A percentile compares a stretch with the other conserved stretches of the same genome.
These are phyloP conservation scores for Prunella fulvescens DNA, from an alignment of 2,113 vertebrate genomes.

Conservation along the genomic window DNA sequence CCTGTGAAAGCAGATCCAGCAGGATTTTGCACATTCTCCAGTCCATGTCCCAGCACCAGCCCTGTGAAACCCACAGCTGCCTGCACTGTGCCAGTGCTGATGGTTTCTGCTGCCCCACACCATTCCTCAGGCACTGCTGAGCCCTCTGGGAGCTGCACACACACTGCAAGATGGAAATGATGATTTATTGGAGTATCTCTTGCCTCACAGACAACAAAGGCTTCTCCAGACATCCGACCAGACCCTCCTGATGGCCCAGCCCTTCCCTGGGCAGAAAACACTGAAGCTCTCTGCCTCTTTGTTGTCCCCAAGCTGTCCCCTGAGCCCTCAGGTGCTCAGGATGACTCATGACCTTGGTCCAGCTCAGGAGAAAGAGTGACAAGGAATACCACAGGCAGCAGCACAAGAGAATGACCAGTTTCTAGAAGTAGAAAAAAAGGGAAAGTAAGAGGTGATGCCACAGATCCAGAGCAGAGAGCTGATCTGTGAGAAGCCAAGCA, in stretches of 20 bases:
- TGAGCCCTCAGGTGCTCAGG: not conserved
- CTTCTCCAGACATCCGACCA: not conserved
- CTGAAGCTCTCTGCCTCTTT: not conserved
- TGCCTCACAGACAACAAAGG: not conserved
- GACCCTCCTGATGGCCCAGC: not conserved
- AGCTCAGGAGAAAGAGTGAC: not conserved
- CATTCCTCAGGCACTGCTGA: not conserved
- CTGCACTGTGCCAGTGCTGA: not conserved
- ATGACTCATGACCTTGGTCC: not conserved
- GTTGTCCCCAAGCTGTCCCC: not conserved
- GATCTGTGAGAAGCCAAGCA: not conserved
- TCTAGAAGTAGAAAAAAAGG: not conserved
- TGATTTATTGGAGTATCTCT: not conserved
- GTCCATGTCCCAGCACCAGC: not conserved
- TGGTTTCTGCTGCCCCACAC: not conserved
- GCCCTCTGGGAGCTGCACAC: not conserved
- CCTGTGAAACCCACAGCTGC: rapidly evolving
- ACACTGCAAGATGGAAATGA: not conserved
- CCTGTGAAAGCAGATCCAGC: rapidly evolving
- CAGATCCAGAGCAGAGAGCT: not conserved
- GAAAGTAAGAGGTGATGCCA: not conserved
- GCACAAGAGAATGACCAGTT: not conserved
- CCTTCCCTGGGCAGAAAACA: not conserved
- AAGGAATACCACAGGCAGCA: not conserved
- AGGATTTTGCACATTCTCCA: not conserved